Conservation (phyloP, 2,888 invertebrate species). For the Drosophila kanekoi region DNA sequence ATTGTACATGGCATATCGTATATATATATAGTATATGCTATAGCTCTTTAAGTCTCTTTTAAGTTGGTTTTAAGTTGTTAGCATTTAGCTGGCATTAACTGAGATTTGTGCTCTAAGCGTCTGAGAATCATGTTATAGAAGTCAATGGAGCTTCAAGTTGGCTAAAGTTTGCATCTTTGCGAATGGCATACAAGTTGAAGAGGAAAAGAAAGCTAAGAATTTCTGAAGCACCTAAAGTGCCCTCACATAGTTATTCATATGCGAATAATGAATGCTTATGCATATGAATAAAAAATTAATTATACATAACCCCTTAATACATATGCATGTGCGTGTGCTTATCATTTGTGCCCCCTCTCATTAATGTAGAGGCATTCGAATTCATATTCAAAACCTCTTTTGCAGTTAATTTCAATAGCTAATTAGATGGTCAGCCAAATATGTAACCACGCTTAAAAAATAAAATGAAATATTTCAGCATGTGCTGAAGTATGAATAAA, state of each 20-base stretch:
- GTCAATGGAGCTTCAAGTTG: slow-evolving; percentile 4
- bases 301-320: not conserved
- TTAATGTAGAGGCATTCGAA: slow-evolving; percentile 19
- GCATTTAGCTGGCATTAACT: slow-evolving; percentile 76
- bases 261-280: not conserved
- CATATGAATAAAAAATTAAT: slow-evolving; percentile 9
- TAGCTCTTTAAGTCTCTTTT: slow-evolving; percentile 68
- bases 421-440: slow-evolving; percentile 55
- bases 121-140: not conserved
- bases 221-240: slow-evolving; percentile 1
- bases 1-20: slow-evolving; percentile 26
- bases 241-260: not conserved
- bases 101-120: slow-evolving; percentile 61
- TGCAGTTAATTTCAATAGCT: slow-evolving; percentile 49
- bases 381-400: slow-evolving; percentile 52
- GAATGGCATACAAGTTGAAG: too few species aligned
- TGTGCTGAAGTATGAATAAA: slow-evolving; percentile 52
- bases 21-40: slow-evolving; percentile 22
- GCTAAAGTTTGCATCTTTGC: not conserved
- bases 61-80: slow-evolving; percentile 81
- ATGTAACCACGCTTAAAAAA: slow-evolving; percentile 5
- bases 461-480: slow-evolving; percentile 14
- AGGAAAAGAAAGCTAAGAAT: not conserved
- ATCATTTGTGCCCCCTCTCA: not conserved
- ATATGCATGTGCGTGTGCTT: not conserved